These are phyloP conservation scores for Trididemnum miniatum DNA, from an alignment of 23 tunicate species.

Conservation along the genomic window DNA sequence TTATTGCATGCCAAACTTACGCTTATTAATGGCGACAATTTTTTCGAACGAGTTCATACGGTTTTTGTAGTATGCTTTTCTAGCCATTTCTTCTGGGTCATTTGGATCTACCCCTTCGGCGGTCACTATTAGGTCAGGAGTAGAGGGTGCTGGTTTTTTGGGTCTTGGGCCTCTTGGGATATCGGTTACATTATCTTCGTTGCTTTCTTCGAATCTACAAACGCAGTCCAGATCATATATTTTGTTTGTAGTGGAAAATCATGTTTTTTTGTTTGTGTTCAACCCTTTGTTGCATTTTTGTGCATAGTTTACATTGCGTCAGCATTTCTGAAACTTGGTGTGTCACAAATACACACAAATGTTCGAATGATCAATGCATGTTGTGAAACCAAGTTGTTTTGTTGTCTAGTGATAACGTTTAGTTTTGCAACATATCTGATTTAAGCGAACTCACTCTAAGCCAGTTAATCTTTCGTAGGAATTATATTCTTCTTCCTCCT, in stretches of 20 bases:
- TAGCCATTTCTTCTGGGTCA: constrained; percentile 54
- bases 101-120: constrained; percentile 34
- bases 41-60: constrained; percentile 22
- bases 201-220: neutral
- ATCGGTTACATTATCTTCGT: neutral
- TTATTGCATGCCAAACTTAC: constrained; percentile 32
- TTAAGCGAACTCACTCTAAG: neutral
- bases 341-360: too few species aligned
- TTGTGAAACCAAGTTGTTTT: too few species aligned
- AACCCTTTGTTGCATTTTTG: too few species aligned
- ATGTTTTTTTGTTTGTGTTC: too few species aligned
- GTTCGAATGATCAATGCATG: too few species aligned
- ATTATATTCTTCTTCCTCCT: neutral
- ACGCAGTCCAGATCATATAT: neutral
- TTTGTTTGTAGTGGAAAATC: too few species aligned
- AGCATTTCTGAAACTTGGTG: too few species aligned
- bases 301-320: too few species aligned
- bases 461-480: neutral
- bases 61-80: constrained; percentile 11
- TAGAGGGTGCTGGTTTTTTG: neutral
- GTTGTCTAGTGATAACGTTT: too few species aligned
- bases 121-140: neutral
- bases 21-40: constrained; percentile 49
- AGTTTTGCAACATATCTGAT: too few species aligned
- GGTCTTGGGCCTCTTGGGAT: neutral